Evolutionary conservation across 1,140 invertebrate genomes (phyloP).

Genomic region (Papilio dardanus): DNA sequence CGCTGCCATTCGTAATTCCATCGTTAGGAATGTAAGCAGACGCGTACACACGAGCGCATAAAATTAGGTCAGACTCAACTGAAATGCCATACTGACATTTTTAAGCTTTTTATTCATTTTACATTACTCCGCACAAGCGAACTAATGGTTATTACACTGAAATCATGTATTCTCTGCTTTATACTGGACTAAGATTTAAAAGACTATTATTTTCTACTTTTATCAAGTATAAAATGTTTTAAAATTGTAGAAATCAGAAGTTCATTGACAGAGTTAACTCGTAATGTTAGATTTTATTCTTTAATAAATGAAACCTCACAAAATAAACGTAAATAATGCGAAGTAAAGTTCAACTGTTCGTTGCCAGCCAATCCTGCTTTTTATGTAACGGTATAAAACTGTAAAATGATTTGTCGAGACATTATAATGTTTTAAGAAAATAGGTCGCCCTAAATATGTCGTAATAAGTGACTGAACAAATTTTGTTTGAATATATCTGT

Average conservation of each 20-base stretch:
- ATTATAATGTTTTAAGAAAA: neutral
- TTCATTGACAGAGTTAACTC: neutral
- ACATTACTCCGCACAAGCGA: constrained; percentile 28
- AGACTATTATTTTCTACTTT: constrained; percentile 6
- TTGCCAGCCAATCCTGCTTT: neutral
- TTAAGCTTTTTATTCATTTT: constrained; percentile 34
- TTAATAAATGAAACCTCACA: neutral
- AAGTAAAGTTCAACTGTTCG: neutral
- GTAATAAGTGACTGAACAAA: neutral
- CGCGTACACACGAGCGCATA: constrained; percentile 26
- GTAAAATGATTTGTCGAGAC: neutral
- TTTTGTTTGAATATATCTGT: neutral
- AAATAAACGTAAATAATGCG: neutral
- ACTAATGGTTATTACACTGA: constrained; percentile 28
- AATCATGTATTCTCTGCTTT: constrained; percentile 16
- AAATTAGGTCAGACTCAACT: constrained; percentile 34
- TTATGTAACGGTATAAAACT: neutral
- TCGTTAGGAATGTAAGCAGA: constrained; percentile 32
- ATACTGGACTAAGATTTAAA: neutral
- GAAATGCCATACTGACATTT: constrained; percentile 35
- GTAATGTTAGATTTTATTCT: neutral
- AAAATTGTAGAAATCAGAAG: neutral
- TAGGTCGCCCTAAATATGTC: neutral
- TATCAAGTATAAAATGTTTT: neutral
- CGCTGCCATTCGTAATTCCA: constrained; percentile 31